Base-by-base conservation (phyloP, 2,113 vertebrate species). In the Tachycineta bicolor region DNA sequence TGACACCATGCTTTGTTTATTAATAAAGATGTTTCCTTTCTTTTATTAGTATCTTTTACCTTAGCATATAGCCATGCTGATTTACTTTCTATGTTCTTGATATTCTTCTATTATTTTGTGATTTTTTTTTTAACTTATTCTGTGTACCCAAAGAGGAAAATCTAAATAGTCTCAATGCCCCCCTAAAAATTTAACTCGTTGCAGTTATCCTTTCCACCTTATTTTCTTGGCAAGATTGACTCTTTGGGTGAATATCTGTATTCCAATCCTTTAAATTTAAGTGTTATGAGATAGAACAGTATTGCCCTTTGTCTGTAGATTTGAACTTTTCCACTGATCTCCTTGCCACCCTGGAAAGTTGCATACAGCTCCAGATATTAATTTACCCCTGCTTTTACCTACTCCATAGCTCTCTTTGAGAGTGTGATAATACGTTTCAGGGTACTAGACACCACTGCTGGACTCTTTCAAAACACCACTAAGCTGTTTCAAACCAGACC, bases 391-490 rank as follows among this genome's bases (percentile, higher is more conserved):
- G 11, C 6, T 78, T 93, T 78, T 78, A 58, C 4, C 2, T 50
- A 65, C 26, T 82, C 55, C 33, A 33, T 49, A 64, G 14, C 9
- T 31, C 11, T 53, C 12, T 58, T 12, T 41, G 26, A 74, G 9
- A 19, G 9, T 52, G 60, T 46, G n/a, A 37, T 29, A 79, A 56
- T 31, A 37, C 6, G 1, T 23, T 26, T 70, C 56, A 25, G 20
- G 9, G 2, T 33, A 20, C 17, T 23, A 39, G 12, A 19, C 17
- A 8, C 29, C 0, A 0, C 8, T 46, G 34, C 34, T 50, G 17
- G 21, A 20, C 16, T 50, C 7, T 67, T 90, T 79, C 46, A 76
- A 77, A 33, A 64, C 5, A 63, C 23, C 17, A 63, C 58, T 41
- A 10, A 63, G 28, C 22, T 46, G 13, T 71, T 89, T 89, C 34